Base-by-base conservation (phyloP, 2,797 vertebrate species). In the Rhinophrynus dorsalis region DNA sequence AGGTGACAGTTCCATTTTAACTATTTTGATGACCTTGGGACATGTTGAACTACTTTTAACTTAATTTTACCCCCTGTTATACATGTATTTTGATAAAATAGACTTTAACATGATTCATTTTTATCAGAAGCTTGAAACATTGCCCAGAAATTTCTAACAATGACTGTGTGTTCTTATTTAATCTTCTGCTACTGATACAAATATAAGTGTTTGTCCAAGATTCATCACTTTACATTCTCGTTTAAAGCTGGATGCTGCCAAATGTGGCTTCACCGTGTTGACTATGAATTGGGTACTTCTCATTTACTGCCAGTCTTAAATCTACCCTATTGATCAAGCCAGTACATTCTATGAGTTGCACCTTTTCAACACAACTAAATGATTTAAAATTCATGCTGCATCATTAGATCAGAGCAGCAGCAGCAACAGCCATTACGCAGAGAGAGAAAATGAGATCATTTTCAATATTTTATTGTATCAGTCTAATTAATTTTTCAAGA, bases 401-500 rank as follows among this genome's bases (percentile, higher is more conserved):
- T 50, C 20, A 23, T 47, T 47, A 47, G 8, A 47, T 11, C 3
- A 10, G 44, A 23, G 8, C 8, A 23, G 7, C 2, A 21, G 4
- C n/a, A n/a, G n/a, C n/a, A n/a, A n/a, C 6, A 40, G 42, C 66
- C 17, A 11, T 35, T 42, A 27, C 59, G 32, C 40, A 26, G 15
- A 15, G 12, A 20, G 30, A 23, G 55, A 21, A 68, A 47, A 40
- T 48, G 13, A 3, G 10, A 38, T 29, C 24, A 23, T 52, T 65
- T 54, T 48, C 32, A 68, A 59, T 38, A 40, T 38, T 68, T 67
- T 68, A 59, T 68, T 68, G 44, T 37, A 58, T 30, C 21, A 38
- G 55, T 50, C 35, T 57, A 68, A 68, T 68, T 68, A 68, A 68
- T 32, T 68, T 67, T 27, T 68, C 23, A 48, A 59, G 21, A 35